Conservation (phyloP, 1,140 invertebrate genomes). For the Saccostrea echinata region DNA sequence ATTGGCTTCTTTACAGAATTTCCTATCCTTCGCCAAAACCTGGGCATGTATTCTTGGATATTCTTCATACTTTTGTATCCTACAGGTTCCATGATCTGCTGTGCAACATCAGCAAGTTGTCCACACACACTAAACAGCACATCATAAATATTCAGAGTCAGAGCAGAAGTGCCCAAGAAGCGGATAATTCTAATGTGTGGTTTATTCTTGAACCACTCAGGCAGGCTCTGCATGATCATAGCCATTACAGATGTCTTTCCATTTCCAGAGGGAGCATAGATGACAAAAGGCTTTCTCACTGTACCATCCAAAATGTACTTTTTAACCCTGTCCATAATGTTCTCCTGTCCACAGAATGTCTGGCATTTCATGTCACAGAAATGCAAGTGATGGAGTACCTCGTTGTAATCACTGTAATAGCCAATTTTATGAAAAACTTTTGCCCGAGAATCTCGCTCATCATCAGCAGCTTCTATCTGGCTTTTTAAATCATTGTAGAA, state of each 20-base stretch:
- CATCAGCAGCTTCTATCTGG: conserved; percentile 42
- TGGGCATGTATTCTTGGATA: conserved; percentile 57
- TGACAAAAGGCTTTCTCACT: conserved; percentile 64
- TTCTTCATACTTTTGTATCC: conserved; percentile 58
- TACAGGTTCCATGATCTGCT: conserved; percentile 60
- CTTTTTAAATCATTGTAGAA: conserved; percentile 53
- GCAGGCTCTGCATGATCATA: conserved; percentile 58
- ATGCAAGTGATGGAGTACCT: conserved; percentile 96
- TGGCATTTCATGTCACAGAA: conserved; percentile 83
- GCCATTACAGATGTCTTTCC: conserved; percentile 72
- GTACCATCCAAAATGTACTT: conserved; percentile 51
- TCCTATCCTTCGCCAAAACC: conserved; percentile 50
- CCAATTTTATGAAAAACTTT: conserved; percentile 23
- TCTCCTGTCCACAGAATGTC: conserved; percentile 67
- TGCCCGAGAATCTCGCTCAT: background rate
- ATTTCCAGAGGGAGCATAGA: conserved; percentile 67
- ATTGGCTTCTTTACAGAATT: conserved; percentile 52
- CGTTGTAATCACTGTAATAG: conserved; percentile 80
- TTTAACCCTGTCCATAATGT: conserved; percentile 52
- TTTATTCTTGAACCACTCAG: conserved; percentile 60
- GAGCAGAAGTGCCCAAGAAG: conserved; percentile 68
- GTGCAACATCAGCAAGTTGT: conserved; percentile 61
- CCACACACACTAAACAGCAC: conserved; percentile 62
- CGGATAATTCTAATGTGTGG: conserved; percentile 59
- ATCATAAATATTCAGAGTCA: conserved; percentile 62